Evolutionary conservation across 2,888 invertebrate species (phyloP), one percentile per base, ranked within the genome.

Genomic region (Schrankia costaestrigalis): DNA sequence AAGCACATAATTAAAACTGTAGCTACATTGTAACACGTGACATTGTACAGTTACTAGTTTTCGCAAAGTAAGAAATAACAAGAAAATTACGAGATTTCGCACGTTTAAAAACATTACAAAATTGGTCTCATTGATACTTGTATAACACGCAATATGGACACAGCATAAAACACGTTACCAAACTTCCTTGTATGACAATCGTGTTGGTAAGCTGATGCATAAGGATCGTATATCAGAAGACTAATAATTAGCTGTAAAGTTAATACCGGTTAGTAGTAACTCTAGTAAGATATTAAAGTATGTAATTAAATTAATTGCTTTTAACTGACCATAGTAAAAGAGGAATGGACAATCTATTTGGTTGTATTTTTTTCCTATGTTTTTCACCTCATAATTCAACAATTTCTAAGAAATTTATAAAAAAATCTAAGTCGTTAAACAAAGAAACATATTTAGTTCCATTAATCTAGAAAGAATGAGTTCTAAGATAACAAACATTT

Each of bases 271-370:
- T 5, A 7, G 8, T 11, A 8, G 24, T 5, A 6, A 22, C 3
- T 10, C 9, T 2, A 11, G 8, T 11, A 12, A 24, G 11, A 11
- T 8, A 24, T 8, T 8, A 11, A 3, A 24, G 4, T 11, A 2
- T 11, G 67, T 71, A 69, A 61, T 54, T 46, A 51, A 53, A 63
- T 70, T 71, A 32, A 67, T 23, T 11, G n/a, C n/a, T n/a, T n/a
- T n/a, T n/a, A n/a, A n/a, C n/a, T n/a, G n/a, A n/a, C n/a, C n/a
- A n/a, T n/a, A n/a, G n/a, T n/a, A n/a, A n/a, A n/a, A n/a, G n/a
- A n/a, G n/a, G n/a, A n/a, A n/a, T n/a, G n/a, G n/a, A n/a, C n/a
- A n/a, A n/a, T n/a, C n/a, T n/a, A n/a, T n/a, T n/a, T n/a, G n/a
- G n/a, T n/a, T n/a, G n/a, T n/a, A n/a, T n/a, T n/a, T n/a, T n/a